A percentile compares a stretch with the other conserved stretches of the same genome.
Conservation (phyloP, 2,888 invertebrate species). For the Eudemis profundana region DNA sequence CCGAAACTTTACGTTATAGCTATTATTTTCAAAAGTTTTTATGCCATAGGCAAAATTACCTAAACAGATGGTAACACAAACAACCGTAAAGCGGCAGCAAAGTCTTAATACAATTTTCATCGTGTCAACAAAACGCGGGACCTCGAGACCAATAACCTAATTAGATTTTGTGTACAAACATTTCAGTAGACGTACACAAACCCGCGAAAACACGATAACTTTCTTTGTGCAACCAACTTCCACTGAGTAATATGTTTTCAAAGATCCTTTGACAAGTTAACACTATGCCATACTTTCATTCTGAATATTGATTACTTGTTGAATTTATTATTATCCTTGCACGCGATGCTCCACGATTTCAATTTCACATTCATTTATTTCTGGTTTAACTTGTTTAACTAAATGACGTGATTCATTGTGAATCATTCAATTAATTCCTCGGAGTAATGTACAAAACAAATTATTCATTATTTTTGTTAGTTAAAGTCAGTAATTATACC, state of each 20-base stretch:
- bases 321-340: too few relatives aligned
- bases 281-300: too few relatives aligned
- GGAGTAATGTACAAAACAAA: too few relatives aligned
- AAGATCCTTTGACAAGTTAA: not conserved
- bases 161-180: slow-evolving; percentile 25
- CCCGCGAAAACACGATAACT: not conserved
- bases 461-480: not conserved
- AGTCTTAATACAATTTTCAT: slow-evolving; percentile 20
- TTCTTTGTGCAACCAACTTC: not conserved
- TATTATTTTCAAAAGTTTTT: too few relatives aligned
- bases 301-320: too few relatives aligned
- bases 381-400: too few relatives aligned
- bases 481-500: not conserved
- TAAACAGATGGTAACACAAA: slow-evolving; percentile 8
- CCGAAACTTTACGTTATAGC: too few relatives aligned
- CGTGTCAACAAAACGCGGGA: slow-evolving; percentile 6
- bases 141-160: slow-evolving; percentile 7
- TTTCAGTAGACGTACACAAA: slow-evolving; percentile 6
- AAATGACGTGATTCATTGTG: too few relatives aligned
- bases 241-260: not conserved
- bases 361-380: too few relatives aligned
- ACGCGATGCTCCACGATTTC: too few relatives aligned
- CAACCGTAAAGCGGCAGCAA: not conserved
- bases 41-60: too few relatives aligned
- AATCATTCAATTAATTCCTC: too few relatives aligned